These are phyloP conservation scores for Bostrychus sinensis DNA, from an alignment of 2,113 vertebrate species.

Conservation along the genomic window DNA sequence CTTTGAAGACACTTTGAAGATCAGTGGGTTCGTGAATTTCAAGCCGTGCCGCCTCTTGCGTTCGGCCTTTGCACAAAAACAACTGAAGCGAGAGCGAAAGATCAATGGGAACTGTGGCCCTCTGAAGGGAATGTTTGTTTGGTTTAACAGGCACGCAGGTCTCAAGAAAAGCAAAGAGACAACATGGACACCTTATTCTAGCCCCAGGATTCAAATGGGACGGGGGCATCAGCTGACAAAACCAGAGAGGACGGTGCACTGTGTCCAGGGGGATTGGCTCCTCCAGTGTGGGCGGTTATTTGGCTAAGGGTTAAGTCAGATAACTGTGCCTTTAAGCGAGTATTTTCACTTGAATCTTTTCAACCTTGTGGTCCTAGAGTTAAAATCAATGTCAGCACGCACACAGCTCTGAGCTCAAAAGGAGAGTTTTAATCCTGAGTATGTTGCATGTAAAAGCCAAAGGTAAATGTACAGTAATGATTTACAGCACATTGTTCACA, in stretches of 20 bases:
- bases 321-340: slow-evolving; percentile 10
- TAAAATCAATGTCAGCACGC: slow-evolving; percentile 8
- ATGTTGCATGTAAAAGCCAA: background rate
- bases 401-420: background rate
- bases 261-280: slow-evolving; percentile 8
- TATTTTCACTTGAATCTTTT: background rate
- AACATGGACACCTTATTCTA: slow-evolving; percentile 1
- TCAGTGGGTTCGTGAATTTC: slow-evolving; percentile 6
- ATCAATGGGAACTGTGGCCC: slow-evolving; percentile 11
- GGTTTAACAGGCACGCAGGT: slow-evolving; percentile 23
- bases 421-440: background rate
- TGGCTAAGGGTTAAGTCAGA: slow-evolving; percentile 12
- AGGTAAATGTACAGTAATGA: background rate
- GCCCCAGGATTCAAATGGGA: background rate
- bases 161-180: background rate
- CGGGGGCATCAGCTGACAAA: background rate
- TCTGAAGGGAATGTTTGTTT: slow-evolving; percentile 23
- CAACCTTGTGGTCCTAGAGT: background rate
- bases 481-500: background rate
- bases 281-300: slow-evolving; percentile 15
- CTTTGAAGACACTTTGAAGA: slow-evolving; percentile 29
- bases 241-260: background rate
- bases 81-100: slow-evolving; percentile 1
- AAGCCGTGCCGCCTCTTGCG: slow-evolving; percentile 1
- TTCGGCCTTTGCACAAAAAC: slow-evolving; percentile 31